Evolutionary conservation across 2,888 invertebrate genomes (phyloP), one percentile per base, ranked within the genome.

Genomic region (Petrophora chlorosata): DNA sequence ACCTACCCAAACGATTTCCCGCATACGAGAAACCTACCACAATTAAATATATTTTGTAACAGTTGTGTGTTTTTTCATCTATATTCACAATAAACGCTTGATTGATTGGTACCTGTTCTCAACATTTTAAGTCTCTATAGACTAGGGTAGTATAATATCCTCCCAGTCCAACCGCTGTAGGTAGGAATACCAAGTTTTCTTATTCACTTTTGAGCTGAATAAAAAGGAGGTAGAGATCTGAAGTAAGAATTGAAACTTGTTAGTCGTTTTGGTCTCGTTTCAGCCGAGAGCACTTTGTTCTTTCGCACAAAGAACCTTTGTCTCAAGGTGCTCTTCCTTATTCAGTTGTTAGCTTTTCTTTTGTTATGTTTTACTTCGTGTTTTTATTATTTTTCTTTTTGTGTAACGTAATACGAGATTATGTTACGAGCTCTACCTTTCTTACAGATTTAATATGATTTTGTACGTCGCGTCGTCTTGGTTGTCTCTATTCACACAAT

Each of bases 301-400:
- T 59, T 60, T 60, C 58, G 40, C 58, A 59, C 63, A 67, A 67
- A 67, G 64, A 59, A 50, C 61, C 66, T 70, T 72, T 73, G 69
- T 72, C 63, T 69, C 46, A 53, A 65, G 61, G 64, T 70, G 60
- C 58, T 51, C 50, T 57, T 50, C 51, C 53, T 55, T 55, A 59
- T 58, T 53, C 55, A 42, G 52, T 61, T 62, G 59, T 60, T 61
- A 57, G 49, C 61, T 52, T 51, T 68, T 54, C 63, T 59, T 61
- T 65, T 65, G 56, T 64, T 45, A 46, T 46, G 29, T 42, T 50
- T 54, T 53, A 36, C 50, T 52, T 28, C 15, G 22, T 43, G 26
- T 34, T 35, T 38, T 40, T 50, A 44, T 53, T 26, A 28, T 45
- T 43, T 42, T 32, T 3, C 13, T 41, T 43, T 45, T 53, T 34